A percentile compares a stretch with the other conserved stretches of the same genome.
Conservation (phyloP, 2,888 invertebrate species). For the Drosophila leonis region DNA sequence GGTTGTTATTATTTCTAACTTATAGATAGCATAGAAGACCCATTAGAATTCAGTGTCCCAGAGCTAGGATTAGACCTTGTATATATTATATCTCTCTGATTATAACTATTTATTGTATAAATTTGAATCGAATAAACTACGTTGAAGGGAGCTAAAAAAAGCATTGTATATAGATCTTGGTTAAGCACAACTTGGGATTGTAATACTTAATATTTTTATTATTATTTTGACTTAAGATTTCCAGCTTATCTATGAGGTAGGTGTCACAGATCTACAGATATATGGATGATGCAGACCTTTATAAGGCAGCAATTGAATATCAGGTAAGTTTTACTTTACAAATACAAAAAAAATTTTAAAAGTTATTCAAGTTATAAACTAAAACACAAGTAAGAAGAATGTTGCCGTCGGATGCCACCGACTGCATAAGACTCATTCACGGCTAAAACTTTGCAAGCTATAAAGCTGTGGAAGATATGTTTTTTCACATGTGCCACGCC, state of each 20-base stretch:
- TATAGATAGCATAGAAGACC: constrained; percentile 4
- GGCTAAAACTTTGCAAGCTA: too few relatives aligned
- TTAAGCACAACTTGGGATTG: neutral
- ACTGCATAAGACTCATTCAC: too few relatives aligned
- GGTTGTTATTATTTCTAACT: constrained; percentile 9
- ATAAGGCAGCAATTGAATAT: neutral
- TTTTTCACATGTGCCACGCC: too few relatives aligned
- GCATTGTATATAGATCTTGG: neutral
- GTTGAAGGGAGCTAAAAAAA: neutral
- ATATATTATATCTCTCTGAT: constrained; percentile 4
- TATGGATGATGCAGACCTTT: too few relatives aligned
- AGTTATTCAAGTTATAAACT: too few relatives aligned
- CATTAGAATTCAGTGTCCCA: neutral
- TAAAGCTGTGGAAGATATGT: too few relatives aligned
- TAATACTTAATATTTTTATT: neutral
- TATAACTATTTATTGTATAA: constrained; percentile 5
- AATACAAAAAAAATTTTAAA: too few relatives aligned
- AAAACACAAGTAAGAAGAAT: too few relatives aligned
- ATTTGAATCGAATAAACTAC: constrained; percentile 8
- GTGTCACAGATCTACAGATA: too few relatives aligned
- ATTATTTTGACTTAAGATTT: neutral
- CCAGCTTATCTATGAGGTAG: neutral
- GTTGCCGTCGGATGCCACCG: too few relatives aligned
- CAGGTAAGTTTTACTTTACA: neutral
- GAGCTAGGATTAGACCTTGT: neutral